Evolutionary conservation across 2,888 invertebrate species (phyloP).

Genomic region (Rotaria sp.): DNA sequence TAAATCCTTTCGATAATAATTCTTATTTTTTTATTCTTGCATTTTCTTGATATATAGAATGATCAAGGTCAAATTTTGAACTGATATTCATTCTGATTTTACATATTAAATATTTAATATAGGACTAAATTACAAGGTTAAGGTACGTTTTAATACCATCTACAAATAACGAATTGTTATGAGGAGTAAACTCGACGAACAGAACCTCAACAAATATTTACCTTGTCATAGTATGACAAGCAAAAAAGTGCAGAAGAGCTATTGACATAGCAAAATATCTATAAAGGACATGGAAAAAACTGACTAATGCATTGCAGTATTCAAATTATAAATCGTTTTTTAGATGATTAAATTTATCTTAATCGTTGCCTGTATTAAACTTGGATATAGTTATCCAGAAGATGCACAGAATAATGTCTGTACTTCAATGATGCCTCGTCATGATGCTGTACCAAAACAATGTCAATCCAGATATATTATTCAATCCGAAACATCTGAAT

Average conservation of each 20-base stretch:
- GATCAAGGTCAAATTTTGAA: too few species aligned
- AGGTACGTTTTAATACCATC: too few species aligned
- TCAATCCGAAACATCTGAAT: neutral
- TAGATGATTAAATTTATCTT: neutral
- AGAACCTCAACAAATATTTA: neutral
- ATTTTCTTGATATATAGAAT: too few species aligned
- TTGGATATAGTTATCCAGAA: neutral
- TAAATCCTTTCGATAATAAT: too few species aligned
- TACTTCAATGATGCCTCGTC: neutral
- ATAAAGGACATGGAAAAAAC: too few species aligned
- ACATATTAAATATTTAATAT: too few species aligned
- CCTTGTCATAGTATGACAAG: neutral
- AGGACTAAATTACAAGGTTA: too few species aligned
- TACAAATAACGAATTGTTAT: neutral
- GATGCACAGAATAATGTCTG: neutral
- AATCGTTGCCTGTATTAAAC: neutral
- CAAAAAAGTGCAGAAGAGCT: neutral
- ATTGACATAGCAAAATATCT: too few species aligned
- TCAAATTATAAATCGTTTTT: neutral
- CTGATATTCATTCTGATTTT: too few species aligned
- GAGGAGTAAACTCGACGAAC: neutral
- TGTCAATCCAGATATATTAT: neutral
- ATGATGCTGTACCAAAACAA: neutral
- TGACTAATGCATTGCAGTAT: too few species aligned
- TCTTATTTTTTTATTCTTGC: too few species aligned